Evolutionary conservation across 2,113 vertebrate species (phyloP).

Genomic region (Sporophila hypoxantha): DNA sequence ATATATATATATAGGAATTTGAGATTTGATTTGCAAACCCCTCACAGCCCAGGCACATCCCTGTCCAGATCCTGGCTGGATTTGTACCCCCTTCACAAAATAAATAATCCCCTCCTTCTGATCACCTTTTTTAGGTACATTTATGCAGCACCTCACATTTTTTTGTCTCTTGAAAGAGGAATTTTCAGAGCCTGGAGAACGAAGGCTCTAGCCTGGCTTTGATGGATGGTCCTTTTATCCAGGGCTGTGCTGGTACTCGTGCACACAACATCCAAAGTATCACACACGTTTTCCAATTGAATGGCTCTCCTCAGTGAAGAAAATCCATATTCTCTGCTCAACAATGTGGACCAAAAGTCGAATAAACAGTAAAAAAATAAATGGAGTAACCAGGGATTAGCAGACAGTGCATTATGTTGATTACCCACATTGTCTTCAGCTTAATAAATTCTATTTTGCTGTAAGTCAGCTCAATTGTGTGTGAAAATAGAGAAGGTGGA

Average conservation of each 20-base stretch:
- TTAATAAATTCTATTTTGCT: constrained; percentile 49
- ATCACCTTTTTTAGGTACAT: neutral
- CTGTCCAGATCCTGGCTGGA: neutral
- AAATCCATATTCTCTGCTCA: constrained; percentile 38
- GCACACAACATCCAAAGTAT: neutral
- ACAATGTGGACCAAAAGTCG: constrained; percentile 2
- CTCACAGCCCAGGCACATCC: neutral
- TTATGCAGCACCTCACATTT: neutral
- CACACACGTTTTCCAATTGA: neutral
- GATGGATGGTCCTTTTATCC: constrained; percentile 1
- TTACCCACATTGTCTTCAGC: constrained; percentile 43
- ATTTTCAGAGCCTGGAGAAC: neutral
- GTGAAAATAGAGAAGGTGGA: constrained; percentile 43
- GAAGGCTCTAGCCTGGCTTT: neutral
- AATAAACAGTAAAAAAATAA: constrained; percentile 12
- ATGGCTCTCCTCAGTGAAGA: neutral
- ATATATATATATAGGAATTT: too few relatives aligned
- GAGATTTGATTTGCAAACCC: neutral
- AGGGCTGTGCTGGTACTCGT: neutral
- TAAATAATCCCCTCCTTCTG: neutral
- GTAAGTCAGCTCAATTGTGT: constrained; percentile 40
- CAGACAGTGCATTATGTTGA: constrained; percentile 56
- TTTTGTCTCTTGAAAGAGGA: neutral
- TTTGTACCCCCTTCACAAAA: neutral
- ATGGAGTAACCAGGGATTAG: constrained; percentile 43